phyloP scores from a whole-genome alignment of 2,888 invertebrate genomes.

The Nemoura dubitans region DNA sequence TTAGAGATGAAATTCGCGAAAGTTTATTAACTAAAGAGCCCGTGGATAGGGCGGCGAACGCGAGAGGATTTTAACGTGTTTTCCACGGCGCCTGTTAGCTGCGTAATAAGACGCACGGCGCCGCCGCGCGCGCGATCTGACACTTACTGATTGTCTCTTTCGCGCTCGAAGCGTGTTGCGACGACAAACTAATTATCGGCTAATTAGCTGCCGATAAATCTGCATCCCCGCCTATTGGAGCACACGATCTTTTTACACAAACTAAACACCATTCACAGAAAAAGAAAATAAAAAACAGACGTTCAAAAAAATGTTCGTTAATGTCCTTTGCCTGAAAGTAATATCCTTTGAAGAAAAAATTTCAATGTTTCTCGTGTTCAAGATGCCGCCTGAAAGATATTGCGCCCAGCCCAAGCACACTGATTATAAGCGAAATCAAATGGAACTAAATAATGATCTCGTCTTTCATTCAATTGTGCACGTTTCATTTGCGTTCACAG shows the following conservation, averaged over 20 bases:
- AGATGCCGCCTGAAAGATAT: neutral
- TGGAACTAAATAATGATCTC: neutral
- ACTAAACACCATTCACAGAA: neutral
- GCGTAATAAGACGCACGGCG: neutral
- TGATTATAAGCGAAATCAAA: neutral
- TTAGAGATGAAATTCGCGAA: neutral
- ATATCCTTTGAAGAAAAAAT: neutral
- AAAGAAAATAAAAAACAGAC: neutral
- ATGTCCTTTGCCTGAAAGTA: neutral
- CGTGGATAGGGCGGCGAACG: neutral
- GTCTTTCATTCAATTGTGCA: neutral
- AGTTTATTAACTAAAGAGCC: neutral
- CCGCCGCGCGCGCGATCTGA: neutral
- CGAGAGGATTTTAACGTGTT: neutral
- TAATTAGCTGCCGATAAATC: constrained; percentile 17
- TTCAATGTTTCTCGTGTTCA: neutral
- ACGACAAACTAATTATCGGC: constrained; percentile 23
- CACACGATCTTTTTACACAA: neutral
- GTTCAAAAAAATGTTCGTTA: neutral
- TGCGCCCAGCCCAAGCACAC: neutral
- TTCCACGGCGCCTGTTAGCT: neutral
- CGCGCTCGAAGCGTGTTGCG: neutral
- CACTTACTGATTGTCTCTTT: neutral
- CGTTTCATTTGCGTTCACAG: constrained; percentile 4
- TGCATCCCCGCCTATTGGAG: neutral